These are phyloP conservation scores for Sebastes taczanowskii DNA, from an alignment of 2,797 vertebrate species.

Conservation along the genomic window DNA sequence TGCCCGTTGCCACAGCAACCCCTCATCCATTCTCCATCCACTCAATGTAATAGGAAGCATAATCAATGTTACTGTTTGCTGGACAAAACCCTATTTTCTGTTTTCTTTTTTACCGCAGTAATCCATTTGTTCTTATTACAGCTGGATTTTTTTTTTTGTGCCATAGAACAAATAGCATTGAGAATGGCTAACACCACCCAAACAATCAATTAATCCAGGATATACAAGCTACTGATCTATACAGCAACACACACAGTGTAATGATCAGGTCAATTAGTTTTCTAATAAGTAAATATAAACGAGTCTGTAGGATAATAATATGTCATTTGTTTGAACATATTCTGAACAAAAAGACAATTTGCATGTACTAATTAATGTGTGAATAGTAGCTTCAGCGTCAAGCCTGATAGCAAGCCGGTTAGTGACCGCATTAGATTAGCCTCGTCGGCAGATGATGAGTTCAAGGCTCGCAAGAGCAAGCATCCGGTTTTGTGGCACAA, in stretches of 20 bases:
- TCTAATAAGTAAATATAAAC: background rate
- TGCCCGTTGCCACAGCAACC: background rate
- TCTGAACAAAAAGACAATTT: background rate
- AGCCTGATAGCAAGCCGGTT: background rate
- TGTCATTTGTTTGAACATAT: background rate
- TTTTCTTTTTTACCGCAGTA: background rate
- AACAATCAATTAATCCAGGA: background rate
- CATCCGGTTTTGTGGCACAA: too few relatives aligned
- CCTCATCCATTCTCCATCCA: background rate
- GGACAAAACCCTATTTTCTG: background rate
- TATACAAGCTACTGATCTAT: background rate
- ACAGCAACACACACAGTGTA: background rate
- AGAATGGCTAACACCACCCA: background rate
- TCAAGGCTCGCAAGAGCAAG: too few relatives aligned
- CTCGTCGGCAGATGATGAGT: background rate
- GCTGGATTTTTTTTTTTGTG: background rate
- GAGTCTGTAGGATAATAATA: background rate
- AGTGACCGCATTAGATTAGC: background rate
- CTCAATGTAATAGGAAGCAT: background rate
- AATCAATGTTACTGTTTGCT: background rate
- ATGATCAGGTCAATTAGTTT: background rate
- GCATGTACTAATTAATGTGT: background rate
- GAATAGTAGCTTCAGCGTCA: background rate
- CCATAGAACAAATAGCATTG: background rate
- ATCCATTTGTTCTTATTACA: background rate